These are phyloP conservation scores for Alexandromys fortis DNA, from an alignment of 2,113 vertebrate genomes.

Conservation along the genomic window DNA sequence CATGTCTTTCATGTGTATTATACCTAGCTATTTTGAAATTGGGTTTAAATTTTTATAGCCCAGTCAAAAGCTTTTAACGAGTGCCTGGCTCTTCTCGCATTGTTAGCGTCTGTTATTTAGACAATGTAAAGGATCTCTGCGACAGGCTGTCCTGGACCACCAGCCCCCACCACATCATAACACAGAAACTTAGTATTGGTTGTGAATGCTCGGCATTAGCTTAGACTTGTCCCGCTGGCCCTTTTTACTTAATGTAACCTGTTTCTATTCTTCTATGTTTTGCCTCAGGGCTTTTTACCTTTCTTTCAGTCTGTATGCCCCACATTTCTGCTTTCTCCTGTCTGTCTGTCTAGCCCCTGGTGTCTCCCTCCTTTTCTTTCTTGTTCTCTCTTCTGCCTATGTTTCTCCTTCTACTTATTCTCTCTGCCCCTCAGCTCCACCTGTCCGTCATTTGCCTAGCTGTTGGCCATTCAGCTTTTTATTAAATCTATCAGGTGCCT, in stretches of 20 bases:
- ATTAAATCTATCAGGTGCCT: not conserved
- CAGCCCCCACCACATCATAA: not conserved
- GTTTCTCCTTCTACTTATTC: not conserved
- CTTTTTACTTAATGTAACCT: not conserved
- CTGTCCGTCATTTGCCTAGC: not conserved
- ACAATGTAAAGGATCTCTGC: not conserved
- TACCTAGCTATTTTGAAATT: not conserved
- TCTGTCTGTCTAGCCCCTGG: not conserved
- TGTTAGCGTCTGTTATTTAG: not conserved
- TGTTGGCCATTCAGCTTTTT: not conserved
- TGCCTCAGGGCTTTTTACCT: not conserved
- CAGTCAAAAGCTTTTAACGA: not conserved
- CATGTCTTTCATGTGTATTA: not conserved
- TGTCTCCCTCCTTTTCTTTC: not conserved
- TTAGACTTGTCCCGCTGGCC: not conserved
- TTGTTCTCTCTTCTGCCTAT: not conserved
- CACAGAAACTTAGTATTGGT: not conserved
- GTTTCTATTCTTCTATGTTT: not conserved
- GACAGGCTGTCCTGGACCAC: not conserved
- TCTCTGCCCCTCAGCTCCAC: not conserved
- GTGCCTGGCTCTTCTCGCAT: not conserved
- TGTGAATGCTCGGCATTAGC: not conserved
- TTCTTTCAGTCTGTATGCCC: not conserved
- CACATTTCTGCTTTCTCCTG: not conserved
- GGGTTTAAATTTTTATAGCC: constrained; percentile 10